phyloP scores from a whole-genome alignment of 2,888 invertebrate genomes.

The Anodontia alba region DNA sequence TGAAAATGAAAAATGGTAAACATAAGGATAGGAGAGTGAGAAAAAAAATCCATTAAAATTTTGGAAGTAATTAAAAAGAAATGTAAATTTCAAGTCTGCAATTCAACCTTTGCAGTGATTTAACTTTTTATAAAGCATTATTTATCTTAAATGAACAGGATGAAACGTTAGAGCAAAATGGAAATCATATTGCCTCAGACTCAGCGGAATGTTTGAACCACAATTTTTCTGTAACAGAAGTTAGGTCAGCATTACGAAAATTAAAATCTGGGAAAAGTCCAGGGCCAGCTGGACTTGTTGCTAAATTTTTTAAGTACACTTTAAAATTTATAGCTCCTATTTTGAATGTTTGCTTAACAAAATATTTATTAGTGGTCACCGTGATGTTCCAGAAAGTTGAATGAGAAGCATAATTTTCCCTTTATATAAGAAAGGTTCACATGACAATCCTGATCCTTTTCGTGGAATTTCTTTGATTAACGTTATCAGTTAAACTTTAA shows the following conservation, averaged over 20 bases:
- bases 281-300: neutral
- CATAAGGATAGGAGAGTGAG: neutral
- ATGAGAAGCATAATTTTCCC: slow-evolving; percentile 13
- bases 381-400: slow-evolving; percentile 16
- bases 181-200: neutral
- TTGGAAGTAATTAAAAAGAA: neutral
- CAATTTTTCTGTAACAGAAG: slow-evolving; percentile 11
- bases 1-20: neutral
- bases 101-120: neutral
- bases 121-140: neutral
- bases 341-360: slow-evolving; percentile 2
- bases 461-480: slow-evolving; percentile 29
- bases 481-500: slow-evolving; percentile 21
- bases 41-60: slow-evolving; percentile 5
- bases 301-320: slow-evolving; percentile 17
- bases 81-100: neutral
- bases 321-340: slow-evolving; percentile 15
- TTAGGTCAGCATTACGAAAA: slow-evolving; percentile 1
- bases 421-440: slow-evolving; percentile 26
- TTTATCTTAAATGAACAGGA: neutral
- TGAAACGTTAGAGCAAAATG: neutral
- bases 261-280: slow-evolving; percentile 22
- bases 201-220: slow-evolving; percentile 8
- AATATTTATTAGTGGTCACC: slow-evolving; percentile 20
- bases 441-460: slow-evolving; percentile 12